A percentile compares a stretch with the other conserved stretches of the same genome.
Conservation (phyloP, 2,113 vertebrate species). For the Gasterosteus aculeatus region DNA sequence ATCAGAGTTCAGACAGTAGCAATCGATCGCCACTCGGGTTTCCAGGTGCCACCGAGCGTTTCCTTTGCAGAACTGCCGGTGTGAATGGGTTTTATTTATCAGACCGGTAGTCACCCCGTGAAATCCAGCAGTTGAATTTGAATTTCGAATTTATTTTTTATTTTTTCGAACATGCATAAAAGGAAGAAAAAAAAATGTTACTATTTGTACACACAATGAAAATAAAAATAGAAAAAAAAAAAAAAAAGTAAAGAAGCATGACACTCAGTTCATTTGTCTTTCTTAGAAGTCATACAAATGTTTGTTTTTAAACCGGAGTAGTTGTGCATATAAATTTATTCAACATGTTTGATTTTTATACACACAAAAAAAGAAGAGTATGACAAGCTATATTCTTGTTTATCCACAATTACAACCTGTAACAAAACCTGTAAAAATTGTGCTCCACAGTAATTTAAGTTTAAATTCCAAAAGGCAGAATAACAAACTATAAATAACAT, state of each 20-base stretch:
- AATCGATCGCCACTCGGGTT: slow-evolving; percentile 75
- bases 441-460: too few species aligned
- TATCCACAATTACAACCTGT: not conserved
- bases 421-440: not conserved
- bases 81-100: not conserved
- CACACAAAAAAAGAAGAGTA: not conserved
- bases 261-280: too few species aligned
- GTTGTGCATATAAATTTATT: not conserved
- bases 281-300: too few species aligned
- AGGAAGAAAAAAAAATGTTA: too few species aligned
- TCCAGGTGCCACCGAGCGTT: slow-evolving; percentile 9
- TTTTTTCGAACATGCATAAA: too few species aligned
- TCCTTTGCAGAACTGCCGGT: slow-evolving; percentile 28
- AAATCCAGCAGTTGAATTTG: not conserved
- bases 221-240: too few species aligned
- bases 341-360: not conserved
- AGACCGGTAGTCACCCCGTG: not conserved
- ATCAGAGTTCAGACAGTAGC: slow-evolving; percentile 72
- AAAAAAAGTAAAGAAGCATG: too few species aligned
- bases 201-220: too few species aligned
- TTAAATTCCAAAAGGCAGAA: not conserved
- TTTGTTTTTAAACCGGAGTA: not conserved
- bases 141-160: too few species aligned
- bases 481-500: not conserved
- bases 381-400: not conserved